These are phyloP conservation scores for Crocuta crocuta DNA, from an alignment of 2,113 vertebrate species.

Conservation along the genomic window DNA sequence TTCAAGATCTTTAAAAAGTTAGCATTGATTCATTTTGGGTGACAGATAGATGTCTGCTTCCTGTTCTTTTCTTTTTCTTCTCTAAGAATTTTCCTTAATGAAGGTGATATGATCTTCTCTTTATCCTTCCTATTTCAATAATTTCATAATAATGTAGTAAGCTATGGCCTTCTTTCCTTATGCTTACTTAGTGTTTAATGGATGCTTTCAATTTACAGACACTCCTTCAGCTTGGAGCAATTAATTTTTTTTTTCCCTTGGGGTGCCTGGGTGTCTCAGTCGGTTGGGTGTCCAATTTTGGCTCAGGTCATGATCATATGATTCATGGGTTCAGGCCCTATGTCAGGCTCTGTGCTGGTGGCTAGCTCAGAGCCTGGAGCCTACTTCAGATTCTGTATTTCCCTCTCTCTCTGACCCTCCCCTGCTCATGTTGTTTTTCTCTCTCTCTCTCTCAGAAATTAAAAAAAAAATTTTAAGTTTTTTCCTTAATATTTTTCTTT, in stretches of 20 bases:
- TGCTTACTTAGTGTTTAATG: background rate
- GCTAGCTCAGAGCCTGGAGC: no score
- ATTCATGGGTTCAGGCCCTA: no score
- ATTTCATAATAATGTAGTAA: conserved; percentile 41
- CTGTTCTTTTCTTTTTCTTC: background rate
- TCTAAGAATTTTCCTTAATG: background rate
- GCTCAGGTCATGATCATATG: no score
- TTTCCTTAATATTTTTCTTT: background rate
- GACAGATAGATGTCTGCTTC: background rate
- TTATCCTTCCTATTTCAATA: conserved; percentile 7
- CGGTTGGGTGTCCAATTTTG: no score
- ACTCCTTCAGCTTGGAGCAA: background rate
- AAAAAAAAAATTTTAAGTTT: background rate
- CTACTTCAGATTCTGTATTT: no score
- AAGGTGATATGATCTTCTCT: background rate
- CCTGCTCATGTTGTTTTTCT: no score
- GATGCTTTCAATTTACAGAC: background rate
- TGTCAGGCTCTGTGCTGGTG: no score
- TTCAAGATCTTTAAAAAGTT: background rate
- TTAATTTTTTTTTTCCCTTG: no score
- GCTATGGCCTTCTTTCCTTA: conserved; percentile 49
- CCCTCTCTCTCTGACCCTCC: no score
- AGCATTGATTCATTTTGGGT: background rate
- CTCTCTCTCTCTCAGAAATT: background rate
- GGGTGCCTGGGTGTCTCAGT: no score